Evolutionary conservation across 2,113 vertebrate species (phyloP).

Genomic region (Fukomys damarensis): DNA sequence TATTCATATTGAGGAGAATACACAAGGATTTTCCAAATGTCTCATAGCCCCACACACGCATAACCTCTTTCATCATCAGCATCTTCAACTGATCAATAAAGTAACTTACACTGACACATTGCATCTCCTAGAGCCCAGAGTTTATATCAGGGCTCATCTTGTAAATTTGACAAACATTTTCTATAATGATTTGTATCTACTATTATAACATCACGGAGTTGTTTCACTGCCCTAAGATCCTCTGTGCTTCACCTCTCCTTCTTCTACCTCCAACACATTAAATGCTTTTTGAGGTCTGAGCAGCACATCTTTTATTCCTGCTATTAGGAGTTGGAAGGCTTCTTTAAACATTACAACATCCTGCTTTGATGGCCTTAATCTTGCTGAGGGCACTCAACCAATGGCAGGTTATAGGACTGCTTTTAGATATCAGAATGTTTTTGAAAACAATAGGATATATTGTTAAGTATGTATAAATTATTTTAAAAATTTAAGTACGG

Average conservation of each 20-base stretch:
- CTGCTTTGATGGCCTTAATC: background rate
- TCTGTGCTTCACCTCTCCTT: background rate
- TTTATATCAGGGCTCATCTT: background rate
- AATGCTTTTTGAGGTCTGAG: background rate
- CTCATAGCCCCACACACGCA: too few species aligned
- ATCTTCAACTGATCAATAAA: background rate
- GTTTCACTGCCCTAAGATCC: background rate
- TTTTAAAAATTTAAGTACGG: background rate
- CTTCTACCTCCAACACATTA: background rate
- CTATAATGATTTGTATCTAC: background rate
- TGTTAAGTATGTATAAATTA: background rate
- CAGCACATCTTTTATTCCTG: background rate
- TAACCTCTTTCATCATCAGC: background rate
- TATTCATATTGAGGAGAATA: background rate
- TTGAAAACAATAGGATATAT: background rate
- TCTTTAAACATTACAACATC: background rate
- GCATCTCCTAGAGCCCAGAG: background rate
- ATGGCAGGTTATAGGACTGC: background rate
- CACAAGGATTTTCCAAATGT: background rate
- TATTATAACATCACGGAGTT: background rate
- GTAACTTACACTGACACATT: background rate
- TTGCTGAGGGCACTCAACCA: background rate
- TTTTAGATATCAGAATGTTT: background rate
- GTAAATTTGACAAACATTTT: background rate
- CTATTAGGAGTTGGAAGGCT: background rate